Base-by-base conservation (phyloP, 2,113 vertebrate species). In the Brienomyrus longianalis region DNA sequence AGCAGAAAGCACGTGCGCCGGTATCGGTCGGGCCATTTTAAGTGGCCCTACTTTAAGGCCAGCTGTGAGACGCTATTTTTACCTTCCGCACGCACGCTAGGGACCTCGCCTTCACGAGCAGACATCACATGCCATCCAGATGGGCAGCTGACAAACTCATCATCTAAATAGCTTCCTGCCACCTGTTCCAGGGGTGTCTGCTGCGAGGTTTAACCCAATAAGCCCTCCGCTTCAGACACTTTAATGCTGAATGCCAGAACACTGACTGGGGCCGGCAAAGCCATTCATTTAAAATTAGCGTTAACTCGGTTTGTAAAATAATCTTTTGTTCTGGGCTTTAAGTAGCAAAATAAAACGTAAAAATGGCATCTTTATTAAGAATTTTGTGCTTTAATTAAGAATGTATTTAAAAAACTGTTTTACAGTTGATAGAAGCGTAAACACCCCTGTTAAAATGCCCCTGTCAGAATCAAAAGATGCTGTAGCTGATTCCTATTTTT, bases 111-210 rank as follows among this genome's bases (percentile, higher is more conserved):
- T 94, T 92, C 94, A 96, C 95, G 93, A 95, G 95, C 93, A 94
- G 94, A 94, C 94, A 96, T 95, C 96, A 96, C 95, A 97, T 97
- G 96, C 94, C 96, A 95, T 96, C 96, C 96, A 97, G 96, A 96
- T 95, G 93, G 96, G 95, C 96, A 95, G 96, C 96, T 97, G 96
- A 96, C 95, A 97, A 97, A 97, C 94, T 96, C 96, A 97, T 97
- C 96, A 97, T 96, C 97, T 95, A 97, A 98, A 98, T 97, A 97
- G 97, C 96, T 96, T 96, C 96, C 96, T 97, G 96, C 97, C 98
- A 98, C 97, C 97, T 98, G 98, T 97, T 97, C 96, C 95, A 93
- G 92, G 93, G 92, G 92, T 94, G 93, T 95, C 90, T 94, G 89
- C 94, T 96, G 97, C 96, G 97, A 97, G 97, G 10, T 91, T 95